phyloP scores from a whole-genome alignment of 2,113 vertebrate genomes.

The Engraulis encrasicolus region DNA sequence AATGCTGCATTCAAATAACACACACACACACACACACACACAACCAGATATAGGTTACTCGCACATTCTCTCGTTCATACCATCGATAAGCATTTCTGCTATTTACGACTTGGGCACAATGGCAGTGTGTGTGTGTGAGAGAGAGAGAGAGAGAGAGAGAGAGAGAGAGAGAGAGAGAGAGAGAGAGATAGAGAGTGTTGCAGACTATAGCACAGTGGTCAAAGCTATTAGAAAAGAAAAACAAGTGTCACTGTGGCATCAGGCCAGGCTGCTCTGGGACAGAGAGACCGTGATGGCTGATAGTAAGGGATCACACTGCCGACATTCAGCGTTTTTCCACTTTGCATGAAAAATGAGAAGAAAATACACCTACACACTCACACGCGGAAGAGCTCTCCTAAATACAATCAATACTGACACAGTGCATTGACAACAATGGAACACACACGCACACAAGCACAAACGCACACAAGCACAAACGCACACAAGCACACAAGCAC shows the following conservation, averaged over 20 bases:
- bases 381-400: neutral
- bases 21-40: too few relatives aligned
- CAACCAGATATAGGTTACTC: too few relatives aligned
- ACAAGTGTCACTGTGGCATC: neutral
- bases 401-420: neutral
- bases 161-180: neutral
- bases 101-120: too few relatives aligned
- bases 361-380: neutral
- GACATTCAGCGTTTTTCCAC: too few relatives aligned
- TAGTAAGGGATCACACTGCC: neutral
- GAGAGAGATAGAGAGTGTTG: neutral
- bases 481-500: neutral
- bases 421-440: neutral
- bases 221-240: too few relatives aligned
- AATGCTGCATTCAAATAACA: too few relatives aligned
- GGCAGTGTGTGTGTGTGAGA: conserved; percentile 13
- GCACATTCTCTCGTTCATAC: too few relatives aligned
- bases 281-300: neutral
- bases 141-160: neutral
- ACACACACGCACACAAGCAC: neutral
- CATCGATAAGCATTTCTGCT: too few relatives aligned
- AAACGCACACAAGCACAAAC: neutral
- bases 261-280: neutral
- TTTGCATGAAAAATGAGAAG: too few relatives aligned
- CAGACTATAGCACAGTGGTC: too few relatives aligned